Conservation (phyloP, 2,797 vertebrate species). For the Bucorvus abyssinicus region DNA sequence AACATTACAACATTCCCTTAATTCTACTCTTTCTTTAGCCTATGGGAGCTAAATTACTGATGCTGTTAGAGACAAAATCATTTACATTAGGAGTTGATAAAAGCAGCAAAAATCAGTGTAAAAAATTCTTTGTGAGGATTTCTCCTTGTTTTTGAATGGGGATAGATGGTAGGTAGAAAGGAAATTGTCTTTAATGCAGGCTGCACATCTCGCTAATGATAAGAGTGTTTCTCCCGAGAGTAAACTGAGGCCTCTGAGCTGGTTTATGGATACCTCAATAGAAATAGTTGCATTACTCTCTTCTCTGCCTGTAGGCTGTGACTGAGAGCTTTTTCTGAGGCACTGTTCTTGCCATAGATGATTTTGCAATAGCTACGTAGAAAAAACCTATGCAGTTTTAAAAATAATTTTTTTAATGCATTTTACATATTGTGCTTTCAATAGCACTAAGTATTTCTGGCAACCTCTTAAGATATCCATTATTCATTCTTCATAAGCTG, state of each 20-base stretch:
- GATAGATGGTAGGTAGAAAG: background rate
- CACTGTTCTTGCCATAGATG: background rate
- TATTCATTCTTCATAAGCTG: constrained; percentile 25
- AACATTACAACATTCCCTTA: background rate
- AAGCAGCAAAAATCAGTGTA: background rate
- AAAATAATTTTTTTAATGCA: constrained; percentile 5
- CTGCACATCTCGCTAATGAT: background rate
- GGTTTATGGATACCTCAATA: background rate
- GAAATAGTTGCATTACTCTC: background rate
- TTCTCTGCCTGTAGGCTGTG: background rate
- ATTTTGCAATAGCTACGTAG: background rate
- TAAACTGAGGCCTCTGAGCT: background rate
- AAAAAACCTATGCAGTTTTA: background rate
- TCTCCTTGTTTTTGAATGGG: background rate
- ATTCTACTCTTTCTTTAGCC: background rate
- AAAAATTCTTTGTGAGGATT: background rate
- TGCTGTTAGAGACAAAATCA: background rate
- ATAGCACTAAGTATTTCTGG: background rate
- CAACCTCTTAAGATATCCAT: background rate
- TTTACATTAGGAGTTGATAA: background rate
- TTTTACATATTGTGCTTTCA: constrained; percentile 16
- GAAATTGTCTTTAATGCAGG: background rate
- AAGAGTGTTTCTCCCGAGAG: background rate
- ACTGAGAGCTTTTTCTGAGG: background rate
- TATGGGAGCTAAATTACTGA: background rate